Evolutionary conservation across 2,888 invertebrate species (phyloP).

Genomic region (Spilarctia lutea): DNA sequence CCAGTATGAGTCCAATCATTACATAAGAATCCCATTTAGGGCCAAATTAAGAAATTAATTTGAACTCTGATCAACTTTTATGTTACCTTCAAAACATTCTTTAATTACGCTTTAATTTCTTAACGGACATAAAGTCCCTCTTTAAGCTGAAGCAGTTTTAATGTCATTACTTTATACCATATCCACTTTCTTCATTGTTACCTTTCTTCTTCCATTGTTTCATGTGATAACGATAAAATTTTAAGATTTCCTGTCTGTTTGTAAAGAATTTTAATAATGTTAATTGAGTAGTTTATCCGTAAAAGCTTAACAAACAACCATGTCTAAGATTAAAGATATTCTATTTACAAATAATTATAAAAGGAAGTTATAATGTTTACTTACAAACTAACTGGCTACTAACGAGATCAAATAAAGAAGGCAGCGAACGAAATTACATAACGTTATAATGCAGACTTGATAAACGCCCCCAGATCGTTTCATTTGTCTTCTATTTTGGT

Average conservation of each 20-base stretch:
- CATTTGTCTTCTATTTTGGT: constrained; percentile 36
- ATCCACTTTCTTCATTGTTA: background rate
- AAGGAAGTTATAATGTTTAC: background rate
- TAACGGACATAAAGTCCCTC: no score
- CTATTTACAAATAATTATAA: background rate
- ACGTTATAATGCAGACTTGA: background rate
- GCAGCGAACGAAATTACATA: background rate
- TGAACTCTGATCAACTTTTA: background rate
- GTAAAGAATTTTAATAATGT: background rate
- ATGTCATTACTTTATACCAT: background rate
- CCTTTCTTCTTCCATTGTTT: background rate
- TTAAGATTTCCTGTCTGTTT: no score
- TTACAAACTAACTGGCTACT: background rate
- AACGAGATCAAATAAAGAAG: background rate
- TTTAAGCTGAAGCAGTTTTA: background rate
- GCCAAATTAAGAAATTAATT: background rate
- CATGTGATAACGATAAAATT: background rate
- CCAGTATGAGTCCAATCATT: background rate
- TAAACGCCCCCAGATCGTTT: constrained; percentile 32
- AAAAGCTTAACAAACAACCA: background rate
- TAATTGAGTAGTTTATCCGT: background rate
- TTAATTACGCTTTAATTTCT: background rate
- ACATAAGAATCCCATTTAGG: background rate
- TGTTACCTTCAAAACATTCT: background rate
- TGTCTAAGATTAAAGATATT: background rate